A percentile compares a stretch with the other conserved stretches of the same genome.
phyloP scores from a whole-genome alignment of 2,797 vertebrate species.

The Muraenolepis orangiensis region DNA sequence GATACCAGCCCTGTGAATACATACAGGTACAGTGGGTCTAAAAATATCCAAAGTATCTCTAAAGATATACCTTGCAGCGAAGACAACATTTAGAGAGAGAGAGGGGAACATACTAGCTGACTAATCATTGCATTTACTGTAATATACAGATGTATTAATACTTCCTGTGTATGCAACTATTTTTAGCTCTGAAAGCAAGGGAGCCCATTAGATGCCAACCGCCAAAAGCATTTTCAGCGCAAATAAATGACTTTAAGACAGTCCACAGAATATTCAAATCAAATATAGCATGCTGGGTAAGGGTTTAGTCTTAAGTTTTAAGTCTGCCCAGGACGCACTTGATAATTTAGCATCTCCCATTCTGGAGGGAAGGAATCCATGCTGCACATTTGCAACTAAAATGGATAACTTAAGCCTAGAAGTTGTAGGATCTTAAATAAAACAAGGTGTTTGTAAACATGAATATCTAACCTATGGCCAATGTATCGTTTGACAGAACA shows the following conservation, averaged over 20 bases:
- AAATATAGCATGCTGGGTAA: neutral
- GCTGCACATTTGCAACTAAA: neutral
- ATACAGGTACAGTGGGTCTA: neutral
- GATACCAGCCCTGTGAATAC: neutral
- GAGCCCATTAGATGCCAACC: neutral
- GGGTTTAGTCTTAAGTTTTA: neutral
- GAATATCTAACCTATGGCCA: neutral
- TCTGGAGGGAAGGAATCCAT: neutral
- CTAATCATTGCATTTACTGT: neutral
- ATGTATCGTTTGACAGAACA: neutral
- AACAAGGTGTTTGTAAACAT: neutral
- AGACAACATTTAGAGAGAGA: neutral
- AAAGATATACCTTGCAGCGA: neutral
- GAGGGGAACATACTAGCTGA: neutral
- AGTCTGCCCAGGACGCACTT: neutral
- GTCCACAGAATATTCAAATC: neutral
- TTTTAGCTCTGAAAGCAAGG: neutral
- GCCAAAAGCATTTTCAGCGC: neutral
- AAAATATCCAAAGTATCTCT: neutral
- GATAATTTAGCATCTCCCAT: neutral
- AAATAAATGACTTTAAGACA: neutral
- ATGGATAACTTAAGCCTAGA: neutral
- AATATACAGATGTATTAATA: slow-evolving; percentile 6
- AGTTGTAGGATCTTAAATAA: neutral
- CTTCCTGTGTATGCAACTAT: neutral